Evolutionary conservation across 2,888 invertebrate genomes (phyloP), one percentile per base, ranked within the genome.

Genomic region (Athrips mouffetella): DNA sequence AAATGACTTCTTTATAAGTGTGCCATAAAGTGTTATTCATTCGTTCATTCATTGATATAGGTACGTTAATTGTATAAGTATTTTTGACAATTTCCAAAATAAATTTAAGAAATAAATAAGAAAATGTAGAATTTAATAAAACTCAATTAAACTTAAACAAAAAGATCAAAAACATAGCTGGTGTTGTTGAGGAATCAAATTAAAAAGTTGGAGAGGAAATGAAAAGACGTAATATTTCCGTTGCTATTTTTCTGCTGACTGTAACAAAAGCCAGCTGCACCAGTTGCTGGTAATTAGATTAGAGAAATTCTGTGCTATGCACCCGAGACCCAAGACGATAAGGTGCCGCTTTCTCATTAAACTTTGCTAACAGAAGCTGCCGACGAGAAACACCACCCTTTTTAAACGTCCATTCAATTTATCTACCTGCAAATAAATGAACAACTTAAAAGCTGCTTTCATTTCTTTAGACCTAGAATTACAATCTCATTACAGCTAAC

Each of bases 221-320:
- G 37, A 37, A 42, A 30, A 35, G 50, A 44, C 44, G 13, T 31
- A 41, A 50, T 59, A 45, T 56, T 52, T 48, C 52, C 53, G 53
- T 62, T 54, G 62, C 62, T 58, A 59, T 61, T 58, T 61, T 66
- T 59, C 60, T 59, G 56, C 57, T 57, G 55, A 57, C 51, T 54
- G 54, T 61, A 61, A 64, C 55, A 58, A 63, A 65, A 66, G 63
- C 59, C 59, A 58, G 57, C 52, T 52, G 57, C 53, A 50, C 59
- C 70, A 67, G 63, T 68, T 71, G 67, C 55, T 48, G 63, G 59
- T 74, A 76, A 80, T 77, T 72, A 71, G 64, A 74, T 78, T 72
- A 74, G 63, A 67, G 52, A 51, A 62, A 70, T 66, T 62, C 64
- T 62, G 67, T 65, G 60, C 62, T 62, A 63, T 71, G 67, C 68